Conservation (phyloP, 2,113 vertebrate genomes). For the zebrafish (Danio rerio) region GRCz12tu NC_133191.1:32664501-32665000, state of each 20-base stretch:
- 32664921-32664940: constrained; percentile 76
- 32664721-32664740: constrained; percentile 71
- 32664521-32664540: neutral
- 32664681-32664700: constrained; percentile 20
- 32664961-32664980: constrained; percentile 64
- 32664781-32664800: constrained; percentile 64
- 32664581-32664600: neutral
- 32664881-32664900: constrained; percentile 84
- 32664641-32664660: neutral
- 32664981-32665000: neutral
- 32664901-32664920: constrained; percentile 73
- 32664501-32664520: neutral
- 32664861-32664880: constrained; percentile 85
- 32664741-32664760: constrained; percentile 66
- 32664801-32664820: constrained; percentile 78
- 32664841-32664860: constrained; percentile 74
- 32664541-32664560: neutral
- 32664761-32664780: constrained; percentile 65
- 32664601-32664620: neutral
- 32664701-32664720: constrained; percentile 60
- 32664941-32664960: constrained; percentile 78
- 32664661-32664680: constrained; percentile 1
- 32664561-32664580: neutral
- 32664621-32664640: neutral
- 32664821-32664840: constrained; percentile 71